Evolutionary conservation across 2,113 vertebrate genomes (phyloP).

Genomic region (Peucedramus taeniatus): DNA sequence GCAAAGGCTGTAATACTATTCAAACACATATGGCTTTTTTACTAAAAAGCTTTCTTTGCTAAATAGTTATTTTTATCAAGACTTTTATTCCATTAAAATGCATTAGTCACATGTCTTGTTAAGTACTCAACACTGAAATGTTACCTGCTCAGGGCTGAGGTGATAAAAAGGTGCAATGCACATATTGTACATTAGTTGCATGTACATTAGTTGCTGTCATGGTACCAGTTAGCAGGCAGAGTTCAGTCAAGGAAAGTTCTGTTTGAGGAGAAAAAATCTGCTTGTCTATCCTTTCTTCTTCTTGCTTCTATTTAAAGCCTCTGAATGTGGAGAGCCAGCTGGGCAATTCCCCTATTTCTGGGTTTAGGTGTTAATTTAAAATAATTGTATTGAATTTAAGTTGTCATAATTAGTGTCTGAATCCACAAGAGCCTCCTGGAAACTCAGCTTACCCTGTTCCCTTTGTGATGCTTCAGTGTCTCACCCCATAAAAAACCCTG

Average conservation of each 20-base stretch:
- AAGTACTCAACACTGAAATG: background rate
- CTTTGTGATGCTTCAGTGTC: background rate
- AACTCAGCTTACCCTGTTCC: background rate
- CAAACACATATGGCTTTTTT: background rate
- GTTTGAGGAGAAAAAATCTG: background rate
- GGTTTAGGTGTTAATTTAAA: background rate
- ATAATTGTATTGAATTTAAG: background rate
- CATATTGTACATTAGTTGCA: background rate
- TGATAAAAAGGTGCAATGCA: slow-evolving; percentile 15
- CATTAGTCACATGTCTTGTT: slow-evolving; percentile 26
- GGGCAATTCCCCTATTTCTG: background rate
- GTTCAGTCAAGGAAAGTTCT: background rate
- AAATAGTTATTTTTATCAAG: slow-evolving; percentile 49
- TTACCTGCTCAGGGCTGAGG: background rate
- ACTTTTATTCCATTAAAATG: slow-evolving; percentile 42
- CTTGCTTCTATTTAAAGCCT: background rate
- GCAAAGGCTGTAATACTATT: background rate
- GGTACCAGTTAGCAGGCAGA: background rate
- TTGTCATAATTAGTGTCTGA: background rate
- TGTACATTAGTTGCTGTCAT: background rate
- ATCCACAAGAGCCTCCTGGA: background rate
- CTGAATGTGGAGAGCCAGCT: background rate
- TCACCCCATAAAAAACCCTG: background rate
- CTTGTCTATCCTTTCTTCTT: background rate
- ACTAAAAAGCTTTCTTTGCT: slow-evolving; percentile 44